A percentile compares a stretch with the other conserved stretches of the same genome.
These are phyloP conservation scores for Muscicapa striata DNA, from an alignment of 2,797 vertebrate genomes.

Conservation along the genomic window DNA sequence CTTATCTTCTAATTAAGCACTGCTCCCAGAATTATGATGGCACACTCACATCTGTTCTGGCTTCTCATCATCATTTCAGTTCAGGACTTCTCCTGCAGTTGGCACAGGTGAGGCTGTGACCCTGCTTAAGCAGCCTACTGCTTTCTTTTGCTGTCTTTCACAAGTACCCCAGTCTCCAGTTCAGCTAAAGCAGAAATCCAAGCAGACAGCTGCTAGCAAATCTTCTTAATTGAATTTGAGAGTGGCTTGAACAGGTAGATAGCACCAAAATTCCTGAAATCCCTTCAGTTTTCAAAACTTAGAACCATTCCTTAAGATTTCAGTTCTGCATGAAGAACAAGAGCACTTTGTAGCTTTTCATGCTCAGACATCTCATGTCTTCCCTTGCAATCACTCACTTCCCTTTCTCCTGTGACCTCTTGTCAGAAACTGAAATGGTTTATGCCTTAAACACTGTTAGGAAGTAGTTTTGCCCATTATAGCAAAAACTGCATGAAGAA, in stretches of 20 bases:
- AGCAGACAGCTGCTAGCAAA: not conserved
- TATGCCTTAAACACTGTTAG: not conserved
- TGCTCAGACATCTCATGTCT: not conserved
- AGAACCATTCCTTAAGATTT: not conserved
- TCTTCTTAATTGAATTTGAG: not conserved
- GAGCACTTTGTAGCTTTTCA: not conserved
- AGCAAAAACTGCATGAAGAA: not conserved
- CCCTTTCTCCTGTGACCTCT: not conserved
- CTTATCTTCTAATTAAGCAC: slow-evolving; percentile 64
- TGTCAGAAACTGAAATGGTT: not conserved
- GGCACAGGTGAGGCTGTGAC: not conserved
- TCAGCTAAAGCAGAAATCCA: not conserved
- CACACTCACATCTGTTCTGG: not conserved
- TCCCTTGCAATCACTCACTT: not conserved
- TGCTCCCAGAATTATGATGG: slow-evolving; percentile 29
- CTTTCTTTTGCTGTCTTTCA: not conserved
- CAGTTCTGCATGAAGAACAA: not conserved
- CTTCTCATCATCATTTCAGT: not conserved
- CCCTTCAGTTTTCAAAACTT: not conserved
- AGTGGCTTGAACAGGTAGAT: not conserved
- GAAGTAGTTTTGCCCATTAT: not conserved
- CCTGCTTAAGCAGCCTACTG: not conserved
- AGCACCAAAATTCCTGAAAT: not conserved
- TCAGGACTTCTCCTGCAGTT: not conserved
- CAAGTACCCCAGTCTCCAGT: not conserved